Conservation (phyloP, 2,113 vertebrate species). For the Pao palembangensis region DNA sequence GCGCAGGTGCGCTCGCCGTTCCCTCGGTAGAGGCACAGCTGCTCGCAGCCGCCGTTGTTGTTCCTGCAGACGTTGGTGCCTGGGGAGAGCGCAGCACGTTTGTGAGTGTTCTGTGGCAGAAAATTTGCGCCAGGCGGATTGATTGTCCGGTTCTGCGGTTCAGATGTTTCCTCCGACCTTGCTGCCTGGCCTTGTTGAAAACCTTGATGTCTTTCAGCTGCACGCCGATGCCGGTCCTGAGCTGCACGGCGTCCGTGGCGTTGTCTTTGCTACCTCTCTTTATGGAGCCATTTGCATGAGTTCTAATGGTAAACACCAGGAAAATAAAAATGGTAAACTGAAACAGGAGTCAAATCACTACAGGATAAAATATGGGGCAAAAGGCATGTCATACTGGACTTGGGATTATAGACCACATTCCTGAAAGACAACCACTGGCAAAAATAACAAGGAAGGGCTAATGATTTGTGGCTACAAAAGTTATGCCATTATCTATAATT, state of each 20-base stretch:
- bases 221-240: slow-evolving; percentile 90
- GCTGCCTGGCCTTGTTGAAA: slow-evolving; percentile 91
- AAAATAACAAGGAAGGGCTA: too few species aligned
- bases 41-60: slow-evolving; percentile 89
- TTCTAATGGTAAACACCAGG: slow-evolving; percentile 67
- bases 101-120: background rate
- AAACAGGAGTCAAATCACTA: background rate
- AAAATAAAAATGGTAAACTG: background rate
- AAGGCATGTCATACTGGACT: too few species aligned
- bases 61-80: slow-evolving; percentile 90
- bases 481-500: too few species aligned
- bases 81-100: slow-evolving; percentile 39
- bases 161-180: slow-evolving; percentile 68
- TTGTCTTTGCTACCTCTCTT: slow-evolving; percentile 96
- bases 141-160: background rate
- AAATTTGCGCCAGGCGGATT: background rate
- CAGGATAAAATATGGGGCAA: too few species aligned
- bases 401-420: too few species aligned
- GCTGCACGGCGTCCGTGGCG: slow-evolving; percentile 87
- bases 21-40: slow-evolving; percentile 92
- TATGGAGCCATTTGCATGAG: slow-evolving; percentile 95
- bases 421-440: too few species aligned
- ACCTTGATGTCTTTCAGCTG: slow-evolving; percentile 99
- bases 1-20: slow-evolving; percentile 81
- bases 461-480: background rate